Conservation (phyloP, 2,113 vertebrate genomes). For the Cyanocitta stelleri region DNA sequence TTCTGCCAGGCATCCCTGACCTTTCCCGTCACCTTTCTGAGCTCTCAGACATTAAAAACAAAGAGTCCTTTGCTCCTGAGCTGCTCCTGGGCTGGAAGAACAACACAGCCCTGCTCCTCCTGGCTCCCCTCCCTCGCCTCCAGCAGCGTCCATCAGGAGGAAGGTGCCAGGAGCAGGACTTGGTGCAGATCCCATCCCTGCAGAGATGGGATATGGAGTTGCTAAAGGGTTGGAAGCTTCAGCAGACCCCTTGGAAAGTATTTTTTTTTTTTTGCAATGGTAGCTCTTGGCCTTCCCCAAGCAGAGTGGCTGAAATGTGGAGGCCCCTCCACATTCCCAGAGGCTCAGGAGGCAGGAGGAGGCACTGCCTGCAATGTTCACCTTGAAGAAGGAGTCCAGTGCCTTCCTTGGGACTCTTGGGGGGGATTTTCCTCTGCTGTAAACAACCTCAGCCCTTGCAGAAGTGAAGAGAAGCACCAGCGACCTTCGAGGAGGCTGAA, state of each 20-base stretch:
- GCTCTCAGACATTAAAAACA: neutral
- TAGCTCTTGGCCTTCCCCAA: neutral
- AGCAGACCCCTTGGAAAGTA: neutral
- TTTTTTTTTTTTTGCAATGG: fast-evolving
- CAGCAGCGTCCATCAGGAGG: fast-evolving
- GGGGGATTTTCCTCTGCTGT: neutral
- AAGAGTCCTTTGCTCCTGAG: neutral
- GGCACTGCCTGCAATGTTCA: neutral
- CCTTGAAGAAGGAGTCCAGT: neutral
- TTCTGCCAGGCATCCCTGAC: neutral
- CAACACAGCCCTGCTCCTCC: neutral
- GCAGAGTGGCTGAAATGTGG: neutral
- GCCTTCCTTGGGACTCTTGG: neutral
- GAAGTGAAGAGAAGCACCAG: neutral
- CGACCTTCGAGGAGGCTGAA: neutral
- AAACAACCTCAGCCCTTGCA: neutral
- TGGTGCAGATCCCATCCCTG: neutral
- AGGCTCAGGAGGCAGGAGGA: neutral
- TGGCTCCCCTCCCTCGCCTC: neutral
- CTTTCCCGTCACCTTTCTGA: neutral
- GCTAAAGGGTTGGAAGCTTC: neutral
- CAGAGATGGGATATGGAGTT: neutral
- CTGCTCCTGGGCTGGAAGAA: neutral
- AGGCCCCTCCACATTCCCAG: neutral
- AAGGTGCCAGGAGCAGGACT: neutral